Evolutionary conservation across 2,888 invertebrate species (phyloP).

Genomic region (Agelastica alni): DNA sequence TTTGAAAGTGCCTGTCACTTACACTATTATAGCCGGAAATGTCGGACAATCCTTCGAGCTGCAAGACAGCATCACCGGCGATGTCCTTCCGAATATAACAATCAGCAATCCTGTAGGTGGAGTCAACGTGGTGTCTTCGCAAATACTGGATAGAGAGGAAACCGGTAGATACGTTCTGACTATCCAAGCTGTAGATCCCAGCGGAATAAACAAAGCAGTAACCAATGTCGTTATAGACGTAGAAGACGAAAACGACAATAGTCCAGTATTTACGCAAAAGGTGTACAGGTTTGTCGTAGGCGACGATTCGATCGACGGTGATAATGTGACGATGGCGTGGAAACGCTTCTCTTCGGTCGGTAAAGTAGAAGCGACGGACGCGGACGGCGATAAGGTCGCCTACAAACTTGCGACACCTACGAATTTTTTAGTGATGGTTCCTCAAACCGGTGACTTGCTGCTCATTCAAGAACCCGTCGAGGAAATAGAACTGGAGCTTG

Average conservation of each 20-base stretch:
- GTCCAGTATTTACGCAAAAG: conserved; percentile 79
- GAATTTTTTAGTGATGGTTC: conserved; percentile 85
- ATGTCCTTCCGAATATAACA: conserved; percentile 58
- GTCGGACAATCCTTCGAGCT: conserved; percentile 75
- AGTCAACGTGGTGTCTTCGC: conserved; percentile 75
- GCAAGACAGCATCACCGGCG: conserved; percentile 62
- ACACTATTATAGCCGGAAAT: conserved; percentile 79
- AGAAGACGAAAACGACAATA: conserved; percentile 89
- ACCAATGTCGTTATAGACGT: conserved; percentile 78
- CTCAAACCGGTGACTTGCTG: conserved; percentile 83
- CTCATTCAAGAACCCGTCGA: conserved; percentile 77
- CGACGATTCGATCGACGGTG: conserved; percentile 63
- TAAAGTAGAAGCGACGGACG: conserved; percentile 83
- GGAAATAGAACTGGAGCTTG: conserved; percentile 64
- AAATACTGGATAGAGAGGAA: conserved; percentile 78
- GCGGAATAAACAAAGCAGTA: conserved; percentile 79
- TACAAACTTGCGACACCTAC: conserved; percentile 82
- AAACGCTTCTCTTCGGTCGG: conserved; percentile 83
- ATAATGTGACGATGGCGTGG: conserved; percentile 70
- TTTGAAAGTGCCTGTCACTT: conserved; percentile 71
- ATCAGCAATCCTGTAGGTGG: conserved; percentile 62
- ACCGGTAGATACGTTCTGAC: conserved; percentile 73
- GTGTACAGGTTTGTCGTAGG: conserved; percentile 79
- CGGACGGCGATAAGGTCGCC: conserved; percentile 89
- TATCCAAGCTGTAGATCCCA: conserved; percentile 78